Base-by-base conservation (phyloP, 2,113 vertebrate genomes). In the Misgurnus mizolepis region DNA sequence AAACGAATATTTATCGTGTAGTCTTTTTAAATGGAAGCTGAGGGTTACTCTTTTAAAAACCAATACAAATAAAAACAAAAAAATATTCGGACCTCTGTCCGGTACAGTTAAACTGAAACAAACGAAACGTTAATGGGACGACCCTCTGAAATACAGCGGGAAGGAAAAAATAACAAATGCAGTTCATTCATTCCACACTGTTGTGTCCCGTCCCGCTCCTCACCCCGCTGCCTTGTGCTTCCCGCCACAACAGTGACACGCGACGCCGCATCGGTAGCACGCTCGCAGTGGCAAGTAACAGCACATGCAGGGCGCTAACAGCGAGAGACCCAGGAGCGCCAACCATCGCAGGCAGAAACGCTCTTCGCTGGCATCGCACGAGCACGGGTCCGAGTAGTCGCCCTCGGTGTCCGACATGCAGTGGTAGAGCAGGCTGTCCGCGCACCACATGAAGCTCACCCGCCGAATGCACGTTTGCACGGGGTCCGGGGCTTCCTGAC, bases 361-460 rank as follows among this genome's bases (percentile, higher is more conserved):
- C 88, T 98, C 97, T 85, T 98, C 97, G 86, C 93, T 92, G 79
- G 95, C 94, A 86, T 98, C 96, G 0, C 97, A 99, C 3, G 97
- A 99, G 90, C 97, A 99, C 43, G 97, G 96, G 93, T 99, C 97
- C 6, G 94, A 95, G 69, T 96, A 99, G 85, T 99, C 97, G 7
- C 97, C 97, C 94, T 99, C 97, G 0, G 97, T 94, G 89, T 99
- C 97, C 1, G 97, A 98, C 97, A 98, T 98, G 89, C 97, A 99
- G 93, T 99, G 97, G 84, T 99, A 99, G 82, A 99, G 94, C 92
- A 99, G 94, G 90, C 95, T 98, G 94, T 99, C 96, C 0, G 97
- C 96, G 0, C 96, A 98, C 95, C 97, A 98, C 95, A 98, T 95
- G 87, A 97, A 99, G 94, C 96, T 99, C 88, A 95, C 96, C 55